These are phyloP conservation scores for Galemys pyrenaicus DNA, from an alignment of 2,113 vertebrate genomes.

Conservation along the genomic window DNA sequence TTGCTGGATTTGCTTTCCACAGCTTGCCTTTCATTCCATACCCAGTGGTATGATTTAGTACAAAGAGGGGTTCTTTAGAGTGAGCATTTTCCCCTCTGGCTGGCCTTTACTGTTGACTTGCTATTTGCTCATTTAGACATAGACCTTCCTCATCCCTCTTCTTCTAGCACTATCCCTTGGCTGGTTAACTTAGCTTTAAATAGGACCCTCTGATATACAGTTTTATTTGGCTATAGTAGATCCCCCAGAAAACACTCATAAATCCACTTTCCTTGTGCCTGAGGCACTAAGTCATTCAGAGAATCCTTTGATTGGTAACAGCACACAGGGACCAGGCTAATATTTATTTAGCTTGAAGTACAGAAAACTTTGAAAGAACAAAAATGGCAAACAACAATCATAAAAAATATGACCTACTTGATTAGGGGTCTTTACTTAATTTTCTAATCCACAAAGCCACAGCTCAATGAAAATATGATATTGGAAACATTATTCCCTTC, in stretches of 20 bases:
- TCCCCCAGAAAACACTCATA: conserved; percentile 35
- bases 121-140: background rate
- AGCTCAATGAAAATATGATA: conserved; percentile 27
- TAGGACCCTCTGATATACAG: conserved; percentile 43
- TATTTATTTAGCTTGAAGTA: conserved; percentile 15
- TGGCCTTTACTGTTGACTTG: background rate
- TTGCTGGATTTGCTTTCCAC: background rate
- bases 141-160: background rate
- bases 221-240: background rate
- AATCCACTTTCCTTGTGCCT: conserved; percentile 54
- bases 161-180: background rate
- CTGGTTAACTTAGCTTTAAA: conserved; percentile 20
- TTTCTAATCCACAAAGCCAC: background rate
- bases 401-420: background rate
- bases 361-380: conserved; percentile 10
- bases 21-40: background rate
- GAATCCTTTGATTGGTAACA: conserved; percentile 19
- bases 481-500: background rate
- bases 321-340: conserved; percentile 15
- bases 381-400: background rate
- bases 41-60: background rate
- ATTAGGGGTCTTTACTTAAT: background rate
- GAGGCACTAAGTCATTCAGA: conserved; percentile 36
- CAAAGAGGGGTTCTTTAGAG: background rate
- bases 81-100: background rate